phyloP scores from a whole-genome alignment of 1,140 invertebrate genomes.

The Pogonus chalceus region DNA sequence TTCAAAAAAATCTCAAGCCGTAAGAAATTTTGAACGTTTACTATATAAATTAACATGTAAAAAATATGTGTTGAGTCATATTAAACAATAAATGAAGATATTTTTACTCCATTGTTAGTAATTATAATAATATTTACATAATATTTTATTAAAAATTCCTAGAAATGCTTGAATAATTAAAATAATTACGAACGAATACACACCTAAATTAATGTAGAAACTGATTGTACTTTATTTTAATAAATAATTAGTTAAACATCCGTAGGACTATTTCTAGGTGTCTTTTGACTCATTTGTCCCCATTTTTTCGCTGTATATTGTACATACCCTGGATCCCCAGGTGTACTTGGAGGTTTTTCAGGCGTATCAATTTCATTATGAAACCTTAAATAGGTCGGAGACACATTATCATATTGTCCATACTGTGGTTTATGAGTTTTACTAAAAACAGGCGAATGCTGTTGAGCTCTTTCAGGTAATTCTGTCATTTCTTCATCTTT shows the following conservation, averaged over 20 bases:
- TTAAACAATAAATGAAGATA: too few species aligned
- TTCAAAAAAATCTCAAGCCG: too few species aligned
- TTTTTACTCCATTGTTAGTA: too few species aligned
- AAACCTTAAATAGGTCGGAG: not conserved
- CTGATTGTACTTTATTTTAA: too few species aligned
- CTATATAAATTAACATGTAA: too few species aligned
- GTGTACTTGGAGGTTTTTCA: constrained; percentile 40
- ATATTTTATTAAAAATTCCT: too few species aligned
- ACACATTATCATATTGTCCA: constrained; percentile 2
- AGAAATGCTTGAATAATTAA: too few species aligned
- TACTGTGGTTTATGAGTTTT: constrained; percentile 24
- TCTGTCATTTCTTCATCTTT: constrained; percentile 19
- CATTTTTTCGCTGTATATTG: constrained; percentile 56
- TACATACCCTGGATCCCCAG: constrained; percentile 57
- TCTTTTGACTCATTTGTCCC: constrained; percentile 44
- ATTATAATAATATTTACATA: too few species aligned
- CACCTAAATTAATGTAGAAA: too few species aligned
- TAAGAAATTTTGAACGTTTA: too few species aligned
- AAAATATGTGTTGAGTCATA: too few species aligned
- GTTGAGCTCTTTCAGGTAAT: constrained; percentile 25
- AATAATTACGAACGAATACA: too few species aligned
- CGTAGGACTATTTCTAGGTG: constrained; percentile 50
- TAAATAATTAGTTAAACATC: constrained; percentile 30
- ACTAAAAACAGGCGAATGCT: constrained; percentile 33
- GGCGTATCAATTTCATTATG: not conserved